Evolutionary conservation across 2,113 vertebrate genomes (phyloP), one percentile per base, ranked within the genome.

Genomic region (Apteryx mantelli): DNA sequence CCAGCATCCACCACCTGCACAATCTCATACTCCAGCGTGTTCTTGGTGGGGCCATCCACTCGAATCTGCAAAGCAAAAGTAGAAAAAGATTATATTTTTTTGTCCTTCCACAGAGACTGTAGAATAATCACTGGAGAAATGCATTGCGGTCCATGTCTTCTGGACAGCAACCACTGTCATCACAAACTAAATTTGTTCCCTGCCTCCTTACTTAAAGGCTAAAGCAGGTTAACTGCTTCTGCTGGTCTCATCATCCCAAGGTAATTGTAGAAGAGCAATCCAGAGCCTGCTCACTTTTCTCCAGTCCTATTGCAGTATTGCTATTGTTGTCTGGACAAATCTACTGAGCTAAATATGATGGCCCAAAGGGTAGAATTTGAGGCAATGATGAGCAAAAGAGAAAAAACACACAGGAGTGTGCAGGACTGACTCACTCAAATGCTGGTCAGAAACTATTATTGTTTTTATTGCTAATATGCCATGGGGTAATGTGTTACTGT

Each of bases 1-100:
- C 99, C 99, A 0, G 96, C 98, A 46, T 99, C 99, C 81, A 99
- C 99, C 65, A 99, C 99, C 94, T 99, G 99, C 69, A 99, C 98
- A 0, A 99, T 99, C 97, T 99, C 99, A 3, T 99, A 99, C 95
- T 99, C 99, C 79, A 98, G 97, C 1, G 99, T 99, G 3, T 98
- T 98, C 46, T 98, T 99, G 63, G 97, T 97, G 40, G 99, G 98
- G 28, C 99, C 99, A 1, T 99, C 99, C 6, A 99, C 99, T 1
- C 99, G 99, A 69, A 99, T 99, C 99, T 99, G 97, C 8, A 79
- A 78, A 95, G 48, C 4, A 48, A 78, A 88, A 91, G 5, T 85
- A 42, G 7, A 26, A 65, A 42, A 17, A 77, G 2, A 85, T 56
- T 3, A 50, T 7, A 6, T 26, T 75, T 68, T 17, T 38, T 25